Evolutionary conservation across 53 echinoderm and acorn worm genomes (phyloP).

Genomic region (Holothuria leucospilota): DNA sequence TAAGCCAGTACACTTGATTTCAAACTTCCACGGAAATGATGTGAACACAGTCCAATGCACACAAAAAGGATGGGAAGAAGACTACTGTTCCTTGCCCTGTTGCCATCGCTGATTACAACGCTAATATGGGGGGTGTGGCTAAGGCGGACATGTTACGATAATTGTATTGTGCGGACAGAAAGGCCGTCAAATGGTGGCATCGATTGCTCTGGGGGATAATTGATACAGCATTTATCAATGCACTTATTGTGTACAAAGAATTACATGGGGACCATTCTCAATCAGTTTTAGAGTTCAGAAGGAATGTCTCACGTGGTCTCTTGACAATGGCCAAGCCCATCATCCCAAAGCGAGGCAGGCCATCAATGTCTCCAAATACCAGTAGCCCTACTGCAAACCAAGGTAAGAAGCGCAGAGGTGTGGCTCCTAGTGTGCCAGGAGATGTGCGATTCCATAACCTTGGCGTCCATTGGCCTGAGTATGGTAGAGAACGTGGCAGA

Average conservation of each 20-base stretch:
- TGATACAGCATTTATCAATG: constrained; percentile 2
- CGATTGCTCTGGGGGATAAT: background rate
- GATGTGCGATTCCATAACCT: background rate
- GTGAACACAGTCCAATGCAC: constrained; percentile 28
- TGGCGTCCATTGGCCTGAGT: constrained; percentile 33
- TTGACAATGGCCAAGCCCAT: constrained; percentile 33
- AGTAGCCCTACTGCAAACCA: constrained; percentile 1
- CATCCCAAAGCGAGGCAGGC: constrained; percentile 6
- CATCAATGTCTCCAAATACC: constrained; percentile 11
- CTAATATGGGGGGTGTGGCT: constrained; percentile 42
- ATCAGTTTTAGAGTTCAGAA: background rate
- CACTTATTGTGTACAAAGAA: background rate
- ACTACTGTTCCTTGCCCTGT: constrained; percentile 16
- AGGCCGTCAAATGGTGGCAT: too few species aligned
- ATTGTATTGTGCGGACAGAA: constrained; percentile 32
- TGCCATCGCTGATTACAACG: constrained; percentile 44
- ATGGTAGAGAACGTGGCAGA: constrained; percentile 16
- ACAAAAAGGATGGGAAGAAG: constrained; percentile 47
- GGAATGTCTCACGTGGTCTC: constrained; percentile 20
- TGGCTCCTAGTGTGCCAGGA: background rate
- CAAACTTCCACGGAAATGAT: constrained; percentile 50
- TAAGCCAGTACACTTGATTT: constrained; percentile 25
- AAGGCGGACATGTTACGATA: constrained; percentile 40
- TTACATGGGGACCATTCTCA: background rate
- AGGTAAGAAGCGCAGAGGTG: constrained; percentile 30